Evolutionary conservation across 2,888 invertebrate genomes (phyloP), one percentile per base, ranked within the genome.

Genomic region (Corbicula japonica): DNA sequence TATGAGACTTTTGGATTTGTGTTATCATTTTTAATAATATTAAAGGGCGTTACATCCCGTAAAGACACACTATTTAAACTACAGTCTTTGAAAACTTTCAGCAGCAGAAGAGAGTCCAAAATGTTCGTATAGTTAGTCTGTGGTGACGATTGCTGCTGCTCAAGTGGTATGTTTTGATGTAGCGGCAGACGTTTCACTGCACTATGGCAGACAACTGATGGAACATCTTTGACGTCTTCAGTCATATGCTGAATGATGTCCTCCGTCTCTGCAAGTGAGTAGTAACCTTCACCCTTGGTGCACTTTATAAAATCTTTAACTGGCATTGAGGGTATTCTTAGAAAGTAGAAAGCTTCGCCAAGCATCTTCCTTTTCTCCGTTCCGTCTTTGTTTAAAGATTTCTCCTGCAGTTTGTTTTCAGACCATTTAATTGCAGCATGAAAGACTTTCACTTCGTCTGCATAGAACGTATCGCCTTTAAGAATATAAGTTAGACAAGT

Each of bases 391-490:
- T 35, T 34, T 3, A 8, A 15, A n/a, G 61, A 48, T 50, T 35
- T 61, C 30, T 38, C 44, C 4, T 5, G 21, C 18, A 46, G 46
- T 15, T 15, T 46, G 21, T 18, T 21, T 28, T 38, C 34, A 26
- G 72, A 62, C 72, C 72, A 72, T 23, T 28, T 15, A 23, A 63
- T 56, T 0, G 46, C 44, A 23, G 23, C 54, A 18, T 72, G 30
- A 34, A 72, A 54, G 5, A 72, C 63, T 3, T 63, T 26, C 15
- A 6, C 23, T 32, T 72, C 72, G 32, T 41, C 15, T 2, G 23
- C 54, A 34, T 26, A 63, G 12, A 72, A 63, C 2, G 63, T 72
- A n/a, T 72, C 54, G 15, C 72, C 62, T n/a, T 54, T 62, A 26
- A 72, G n/a, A 6, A 72, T 41, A 34, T 44, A 38, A 0, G 12